Evolutionary conservation across 1,140 invertebrate species (phyloP).

Genomic region (Trinorchestia longiramus): DNA sequence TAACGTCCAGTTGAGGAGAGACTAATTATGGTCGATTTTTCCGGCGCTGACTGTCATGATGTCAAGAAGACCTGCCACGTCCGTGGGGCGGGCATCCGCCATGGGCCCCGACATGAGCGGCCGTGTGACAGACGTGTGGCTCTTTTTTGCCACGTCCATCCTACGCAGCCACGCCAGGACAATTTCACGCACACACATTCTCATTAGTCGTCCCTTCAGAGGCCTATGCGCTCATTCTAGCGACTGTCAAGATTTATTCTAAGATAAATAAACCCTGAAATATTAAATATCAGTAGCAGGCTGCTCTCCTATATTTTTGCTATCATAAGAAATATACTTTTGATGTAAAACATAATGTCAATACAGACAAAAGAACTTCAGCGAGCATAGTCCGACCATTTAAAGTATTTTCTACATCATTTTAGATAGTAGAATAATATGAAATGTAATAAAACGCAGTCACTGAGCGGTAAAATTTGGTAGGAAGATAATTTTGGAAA

Average conservation of each 20-base stretch:
- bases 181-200: constrained; percentile 50
- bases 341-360: background rate
- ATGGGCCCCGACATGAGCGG: constrained; percentile 39
- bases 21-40: constrained; percentile 51
- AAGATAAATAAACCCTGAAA: background rate
- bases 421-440: background rate
- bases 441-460: background rate
- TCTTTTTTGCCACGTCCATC: constrained; percentile 14
- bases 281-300: background rate
- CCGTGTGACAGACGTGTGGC: constrained; percentile 39
- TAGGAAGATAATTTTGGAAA: background rate
- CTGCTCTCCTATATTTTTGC: background rate
- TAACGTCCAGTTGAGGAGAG: background rate
- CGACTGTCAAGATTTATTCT: background rate
- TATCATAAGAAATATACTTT: background rate
- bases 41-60: constrained; percentile 33
- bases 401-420: background rate
- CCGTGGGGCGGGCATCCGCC: background rate
- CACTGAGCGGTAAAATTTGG: background rate
- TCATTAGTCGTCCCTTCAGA: constrained; percentile 36
- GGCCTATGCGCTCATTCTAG: constrained; percentile 12
- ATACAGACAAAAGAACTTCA: background rate
- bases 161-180: background rate
- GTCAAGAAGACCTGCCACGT: constrained; percentile 7
- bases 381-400: background rate